Evolutionary conservation across 2,888 invertebrate genomes (phyloP).

Genomic region (Apotomis capreana): DNA sequence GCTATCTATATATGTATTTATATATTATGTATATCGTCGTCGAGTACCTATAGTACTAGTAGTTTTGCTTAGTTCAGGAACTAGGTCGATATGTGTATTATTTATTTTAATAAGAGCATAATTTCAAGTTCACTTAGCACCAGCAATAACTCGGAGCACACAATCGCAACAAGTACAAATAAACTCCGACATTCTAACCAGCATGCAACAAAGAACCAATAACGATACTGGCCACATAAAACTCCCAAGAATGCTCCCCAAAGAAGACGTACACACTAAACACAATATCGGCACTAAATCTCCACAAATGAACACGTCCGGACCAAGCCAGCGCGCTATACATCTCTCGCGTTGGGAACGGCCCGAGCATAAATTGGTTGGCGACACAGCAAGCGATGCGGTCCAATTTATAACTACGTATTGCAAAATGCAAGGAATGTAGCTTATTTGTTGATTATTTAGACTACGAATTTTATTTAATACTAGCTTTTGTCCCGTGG

Average conservation of each 20-base stretch:
- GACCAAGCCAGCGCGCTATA: conserved; percentile 31
- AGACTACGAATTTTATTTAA: too few relatives aligned
- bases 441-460: conserved; percentile 5
- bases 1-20: too few relatives aligned
- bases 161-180: neutral
- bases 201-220: conserved; percentile 2
- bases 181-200: neutral
- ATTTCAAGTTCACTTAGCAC: too few relatives aligned
- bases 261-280: conserved; percentile 14
- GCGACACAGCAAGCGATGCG: conserved; percentile 33
- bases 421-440: conserved; percentile 13
- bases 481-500: too few relatives aligned
- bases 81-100: too few relatives aligned
- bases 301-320: conserved; percentile 36
- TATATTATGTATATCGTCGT: too few relatives aligned
- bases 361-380: conserved; percentile 34
- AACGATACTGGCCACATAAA: neutral
- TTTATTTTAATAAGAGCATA: too few relatives aligned
- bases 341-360: conserved; percentile 27
- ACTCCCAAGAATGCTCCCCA: neutral
- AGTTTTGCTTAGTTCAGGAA: too few relatives aligned
- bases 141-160: neutral
- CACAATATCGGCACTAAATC: conserved; percentile 38
- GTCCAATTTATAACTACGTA: conserved; percentile 37
- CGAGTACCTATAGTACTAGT: too few relatives aligned